These are phyloP conservation scores for Andrena bucephala DNA, from an alignment of 2,888 invertebrate genomes.

Conservation along the genomic window DNA sequence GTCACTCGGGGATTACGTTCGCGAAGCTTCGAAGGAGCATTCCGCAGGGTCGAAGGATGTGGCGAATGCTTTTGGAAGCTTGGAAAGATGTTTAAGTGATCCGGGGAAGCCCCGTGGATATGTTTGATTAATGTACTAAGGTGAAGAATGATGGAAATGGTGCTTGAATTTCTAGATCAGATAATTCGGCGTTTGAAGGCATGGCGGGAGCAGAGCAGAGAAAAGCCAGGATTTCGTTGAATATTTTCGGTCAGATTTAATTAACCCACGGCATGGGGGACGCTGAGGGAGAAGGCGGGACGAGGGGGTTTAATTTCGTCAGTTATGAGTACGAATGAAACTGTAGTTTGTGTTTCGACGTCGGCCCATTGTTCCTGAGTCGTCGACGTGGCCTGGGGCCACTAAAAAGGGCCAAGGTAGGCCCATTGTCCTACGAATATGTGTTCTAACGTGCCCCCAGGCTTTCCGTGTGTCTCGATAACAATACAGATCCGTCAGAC, in stretches of 20 bases:
- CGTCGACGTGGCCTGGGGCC: constrained; percentile 54
- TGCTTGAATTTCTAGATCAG: neutral
- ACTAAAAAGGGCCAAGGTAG: constrained; percentile 54
- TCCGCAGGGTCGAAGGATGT: too few relatives aligned
- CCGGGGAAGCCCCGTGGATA: too few relatives aligned
- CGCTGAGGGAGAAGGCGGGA: neutral
- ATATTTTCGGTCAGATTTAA: constrained; percentile 58
- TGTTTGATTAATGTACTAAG: too few relatives aligned
- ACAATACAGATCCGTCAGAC: constrained; percentile 55
- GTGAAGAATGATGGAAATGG: too few relatives aligned
- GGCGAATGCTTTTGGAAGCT: too few relatives aligned
- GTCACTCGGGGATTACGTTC: too few relatives aligned
- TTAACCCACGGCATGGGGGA: constrained; percentile 52
- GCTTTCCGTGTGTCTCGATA: constrained; percentile 48
- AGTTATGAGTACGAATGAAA: constrained; percentile 78
- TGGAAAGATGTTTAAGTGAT: too few relatives aligned
- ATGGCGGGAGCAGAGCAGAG: neutral
- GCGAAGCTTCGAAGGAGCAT: too few relatives aligned
- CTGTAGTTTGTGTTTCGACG: constrained; percentile 76
- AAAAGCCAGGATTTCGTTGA: constrained; percentile 38
- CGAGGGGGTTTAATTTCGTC: constrained; percentile 73
- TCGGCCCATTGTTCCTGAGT: constrained; percentile 68
- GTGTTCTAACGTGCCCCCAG: constrained; percentile 45
- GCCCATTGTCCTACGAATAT: constrained; percentile 61
- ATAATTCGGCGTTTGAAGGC: neutral